These are phyloP conservation scores for Spilosoma lubricipeda DNA, from an alignment of 2,888 invertebrate species.

Conservation along the genomic window DNA sequence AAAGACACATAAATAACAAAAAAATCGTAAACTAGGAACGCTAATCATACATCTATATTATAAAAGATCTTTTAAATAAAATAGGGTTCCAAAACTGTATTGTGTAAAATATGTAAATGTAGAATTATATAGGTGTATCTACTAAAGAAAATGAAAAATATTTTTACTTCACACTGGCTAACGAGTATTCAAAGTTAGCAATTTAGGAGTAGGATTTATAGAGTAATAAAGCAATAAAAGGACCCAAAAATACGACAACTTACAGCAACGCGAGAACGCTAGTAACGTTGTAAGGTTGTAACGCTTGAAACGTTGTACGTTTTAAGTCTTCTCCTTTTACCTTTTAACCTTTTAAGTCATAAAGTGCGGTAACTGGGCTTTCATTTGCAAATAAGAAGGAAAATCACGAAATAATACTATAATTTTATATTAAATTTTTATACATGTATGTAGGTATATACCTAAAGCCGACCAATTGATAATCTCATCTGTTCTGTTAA, in stretches of 20 bases:
- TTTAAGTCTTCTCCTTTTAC: too few relatives aligned
- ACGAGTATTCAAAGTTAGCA: background rate
- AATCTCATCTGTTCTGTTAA: background rate
- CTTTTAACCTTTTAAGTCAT: too few relatives aligned
- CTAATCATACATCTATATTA: background rate
- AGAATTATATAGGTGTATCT: background rate
- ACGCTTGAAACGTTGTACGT: too few relatives aligned
- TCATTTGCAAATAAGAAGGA: background rate
- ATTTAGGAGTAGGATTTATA: background rate
- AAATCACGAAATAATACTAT: background rate
- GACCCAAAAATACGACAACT: background rate
- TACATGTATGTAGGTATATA: too few relatives aligned
- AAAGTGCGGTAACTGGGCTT: background rate
- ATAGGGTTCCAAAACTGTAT: background rate
- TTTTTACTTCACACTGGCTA: background rate
- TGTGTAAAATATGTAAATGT: background rate
- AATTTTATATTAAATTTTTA: too few relatives aligned
- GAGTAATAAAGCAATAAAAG: background rate
- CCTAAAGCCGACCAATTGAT: background rate
- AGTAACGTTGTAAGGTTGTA: too few relatives aligned
- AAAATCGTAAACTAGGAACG: background rate
- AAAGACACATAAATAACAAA: background rate
- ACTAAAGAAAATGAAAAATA: background rate
- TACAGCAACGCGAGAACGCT: too few relatives aligned
- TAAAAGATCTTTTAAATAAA: background rate